Conservation (phyloP, 2,797 vertebrate genomes). For the Mormyrops boulengeri region DNA sequence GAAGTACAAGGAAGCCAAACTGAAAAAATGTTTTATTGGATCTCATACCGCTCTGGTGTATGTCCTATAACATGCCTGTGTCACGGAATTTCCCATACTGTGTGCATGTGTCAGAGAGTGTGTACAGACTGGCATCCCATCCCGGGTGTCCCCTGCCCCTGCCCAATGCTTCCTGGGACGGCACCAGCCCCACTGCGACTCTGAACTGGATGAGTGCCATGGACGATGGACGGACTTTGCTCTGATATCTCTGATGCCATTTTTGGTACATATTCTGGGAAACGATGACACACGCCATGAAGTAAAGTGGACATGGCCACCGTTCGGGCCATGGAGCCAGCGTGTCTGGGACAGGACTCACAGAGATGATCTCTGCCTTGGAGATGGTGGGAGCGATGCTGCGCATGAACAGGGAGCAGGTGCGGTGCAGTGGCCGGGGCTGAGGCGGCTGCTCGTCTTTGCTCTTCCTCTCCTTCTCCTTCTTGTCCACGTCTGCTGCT, state of each 20-base stretch:
- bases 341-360: slow-evolving; percentile 51
- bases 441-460: slow-evolving; percentile 70
- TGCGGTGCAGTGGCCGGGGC: slow-evolving; percentile 82
- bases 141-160: background rate
- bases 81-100: background rate
- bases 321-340: background rate
- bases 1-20: background rate
- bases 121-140: background rate
- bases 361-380: slow-evolving; percentile 81
- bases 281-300: background rate
- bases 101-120: background rate
- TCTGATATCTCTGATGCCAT: background rate
- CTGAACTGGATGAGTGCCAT: background rate
- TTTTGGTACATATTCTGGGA: background rate
- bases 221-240: background rate
- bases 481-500: slow-evolving; percentile 24
- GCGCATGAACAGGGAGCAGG: slow-evolving; percentile 86
- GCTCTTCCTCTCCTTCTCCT: slow-evolving; percentile 58
- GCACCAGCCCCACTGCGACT: too few species aligned
- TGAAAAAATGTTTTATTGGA: background rate
- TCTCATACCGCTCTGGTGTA: background rate
- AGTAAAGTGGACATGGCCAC: background rate
- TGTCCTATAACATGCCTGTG: background rate
- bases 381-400: slow-evolving; percentile 85
- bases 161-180: background rate